These are phyloP conservation scores for Stichodactyla helianthus DNA, from an alignment of 64 coral and sea anemone genomes.

Conservation along the genomic window DNA sequence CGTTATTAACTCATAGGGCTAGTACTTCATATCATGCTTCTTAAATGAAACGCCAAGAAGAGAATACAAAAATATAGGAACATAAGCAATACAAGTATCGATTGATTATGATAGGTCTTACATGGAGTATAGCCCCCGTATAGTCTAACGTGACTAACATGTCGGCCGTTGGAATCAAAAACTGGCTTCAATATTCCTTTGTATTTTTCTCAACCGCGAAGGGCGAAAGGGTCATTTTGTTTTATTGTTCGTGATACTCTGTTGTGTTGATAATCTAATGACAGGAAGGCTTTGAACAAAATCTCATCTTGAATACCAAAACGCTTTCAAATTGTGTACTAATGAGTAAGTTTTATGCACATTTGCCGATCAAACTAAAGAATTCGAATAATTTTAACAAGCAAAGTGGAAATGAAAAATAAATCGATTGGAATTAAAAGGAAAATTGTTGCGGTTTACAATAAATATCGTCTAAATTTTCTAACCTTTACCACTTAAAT, in stretches of 20 bases:
- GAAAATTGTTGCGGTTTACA: neutral
- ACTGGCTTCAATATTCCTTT: neutral
- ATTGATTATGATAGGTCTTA: neutral
- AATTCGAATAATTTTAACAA: neutral
- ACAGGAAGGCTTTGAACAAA: neutral
- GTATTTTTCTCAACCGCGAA: conserved; percentile 4
- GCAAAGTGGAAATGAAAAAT: neutral
- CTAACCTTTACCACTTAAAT: neutral
- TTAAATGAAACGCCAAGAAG: neutral
- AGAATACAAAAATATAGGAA: neutral
- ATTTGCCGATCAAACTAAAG: too few relatives aligned
- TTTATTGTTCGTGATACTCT: neutral
- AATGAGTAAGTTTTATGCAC: neutral
- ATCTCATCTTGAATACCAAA: neutral
- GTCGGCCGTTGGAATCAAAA: neutral
- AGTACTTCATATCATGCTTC: neutral
- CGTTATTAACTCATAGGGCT: neutral
- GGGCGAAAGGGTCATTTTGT: neutral
- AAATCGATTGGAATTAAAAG: neutral
- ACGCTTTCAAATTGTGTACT: neutral
- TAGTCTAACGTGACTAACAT: neutral
- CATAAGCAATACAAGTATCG: neutral
- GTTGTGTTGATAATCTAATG: neutral
- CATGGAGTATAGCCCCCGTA: neutral
- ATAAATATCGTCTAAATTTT: neutral